These are phyloP conservation scores for Colletes gigas DNA, from an alignment of 1,140 invertebrate genomes.

Conservation along the genomic window DNA sequence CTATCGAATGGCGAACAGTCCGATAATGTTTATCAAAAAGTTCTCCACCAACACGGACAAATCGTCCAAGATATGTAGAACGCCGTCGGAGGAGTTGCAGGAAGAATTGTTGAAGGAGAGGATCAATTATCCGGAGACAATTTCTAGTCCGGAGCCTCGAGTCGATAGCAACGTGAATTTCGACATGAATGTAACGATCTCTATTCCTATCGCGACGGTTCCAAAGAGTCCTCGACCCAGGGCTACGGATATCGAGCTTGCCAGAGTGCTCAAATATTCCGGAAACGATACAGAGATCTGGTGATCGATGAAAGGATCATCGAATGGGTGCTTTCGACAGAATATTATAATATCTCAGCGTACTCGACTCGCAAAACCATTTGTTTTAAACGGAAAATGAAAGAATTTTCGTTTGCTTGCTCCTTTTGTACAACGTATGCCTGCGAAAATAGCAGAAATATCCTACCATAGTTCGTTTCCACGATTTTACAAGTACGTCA, in stretches of 20 bases:
- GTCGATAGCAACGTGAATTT: slow-evolving; percentile 67
- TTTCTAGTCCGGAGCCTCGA: slow-evolving; percentile 81
- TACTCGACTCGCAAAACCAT: too few relatives aligned
- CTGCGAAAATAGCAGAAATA: not conserved
- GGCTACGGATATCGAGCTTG: slow-evolving; percentile 75
- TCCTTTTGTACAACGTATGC: not conserved
- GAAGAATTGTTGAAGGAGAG: slow-evolving; percentile 85
- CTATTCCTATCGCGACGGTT: slow-evolving; percentile 55
- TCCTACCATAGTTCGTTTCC: not conserved
- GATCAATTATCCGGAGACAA: slow-evolving; percentile 86
- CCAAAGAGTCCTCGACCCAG: slow-evolving; percentile 77
- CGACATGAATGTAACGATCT: slow-evolving; percentile 65
- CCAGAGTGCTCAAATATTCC: slow-evolving; percentile 81
- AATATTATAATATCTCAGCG: not conserved
- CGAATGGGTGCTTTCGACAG: not conserved
- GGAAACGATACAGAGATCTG: slow-evolving; percentile 88
- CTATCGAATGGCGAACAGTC: slow-evolving; percentile 91
- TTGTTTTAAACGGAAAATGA: too few relatives aligned
- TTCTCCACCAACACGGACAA: slow-evolving; percentile 70
- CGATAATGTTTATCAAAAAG: slow-evolving; percentile 82
- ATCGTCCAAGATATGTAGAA: slow-evolving; percentile 75
- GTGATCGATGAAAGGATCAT: slow-evolving; percentile 75
- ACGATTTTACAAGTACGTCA: not conserved
- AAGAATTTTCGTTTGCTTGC: not conserved
- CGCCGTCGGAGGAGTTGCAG: slow-evolving; percentile 78